Evolutionary conservation across 2,888 invertebrate genomes (phyloP).

Genomic region (Drosophila dives): DNA sequence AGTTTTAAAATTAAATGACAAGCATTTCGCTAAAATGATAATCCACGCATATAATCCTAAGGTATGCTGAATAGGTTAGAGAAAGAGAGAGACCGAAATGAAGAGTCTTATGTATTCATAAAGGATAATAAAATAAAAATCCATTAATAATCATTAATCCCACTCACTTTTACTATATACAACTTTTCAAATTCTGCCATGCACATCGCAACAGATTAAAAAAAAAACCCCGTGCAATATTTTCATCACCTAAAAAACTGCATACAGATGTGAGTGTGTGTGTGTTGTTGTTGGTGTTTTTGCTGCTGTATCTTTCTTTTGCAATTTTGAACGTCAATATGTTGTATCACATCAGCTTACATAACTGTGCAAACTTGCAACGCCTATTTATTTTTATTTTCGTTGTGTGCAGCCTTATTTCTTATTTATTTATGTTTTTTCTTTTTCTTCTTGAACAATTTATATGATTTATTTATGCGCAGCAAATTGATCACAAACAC

Average conservation of each 20-base stretch:
- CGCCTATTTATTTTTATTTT: constrained; percentile 30
- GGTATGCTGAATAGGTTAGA: neutral
- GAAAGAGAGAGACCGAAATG: neutral
- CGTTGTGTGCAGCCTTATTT: constrained; percentile 44
- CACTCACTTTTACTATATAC: neutral
- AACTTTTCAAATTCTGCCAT: constrained; percentile 17
- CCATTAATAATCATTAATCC: neutral
- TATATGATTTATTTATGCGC: constrained; percentile 60
- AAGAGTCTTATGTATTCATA: neutral
- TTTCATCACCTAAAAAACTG: constrained; percentile 11
- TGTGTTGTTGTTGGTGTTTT: constrained; percentile 9
- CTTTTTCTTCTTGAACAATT: constrained; percentile 56
- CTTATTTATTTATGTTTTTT: constrained; percentile 32
- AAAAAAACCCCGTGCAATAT: constrained; percentile 11
- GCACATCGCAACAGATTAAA: neutral
- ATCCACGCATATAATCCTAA: too few species aligned
- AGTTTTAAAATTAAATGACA: neutral
- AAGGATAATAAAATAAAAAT: neutral
- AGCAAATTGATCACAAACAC: constrained; percentile 58
- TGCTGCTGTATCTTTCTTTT: constrained; percentile 5
- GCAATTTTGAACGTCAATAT: constrained; percentile 42
- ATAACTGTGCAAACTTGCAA: constrained; percentile 44
- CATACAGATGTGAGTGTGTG: neutral
- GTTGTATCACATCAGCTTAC: constrained; percentile 33
- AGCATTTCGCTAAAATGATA: too few species aligned